phyloP scores from a whole-genome alignment of 2,888 invertebrate genomes.

The Cryptus viduatorius region DNA sequence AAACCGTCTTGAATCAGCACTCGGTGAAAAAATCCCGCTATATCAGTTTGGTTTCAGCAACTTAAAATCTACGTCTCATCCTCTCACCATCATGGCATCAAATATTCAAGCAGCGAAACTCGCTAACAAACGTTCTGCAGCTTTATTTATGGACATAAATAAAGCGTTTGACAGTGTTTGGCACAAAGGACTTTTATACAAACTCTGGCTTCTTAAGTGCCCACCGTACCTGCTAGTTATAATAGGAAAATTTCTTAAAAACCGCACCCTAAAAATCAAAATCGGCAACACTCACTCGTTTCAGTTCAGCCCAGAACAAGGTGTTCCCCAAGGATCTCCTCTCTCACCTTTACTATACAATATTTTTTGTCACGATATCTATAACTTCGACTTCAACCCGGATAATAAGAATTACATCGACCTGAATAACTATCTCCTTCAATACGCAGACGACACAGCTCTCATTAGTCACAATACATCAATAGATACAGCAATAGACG shows the following conservation, averaged over 20 bases:
- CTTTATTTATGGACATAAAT: slow-evolving; percentile 33
- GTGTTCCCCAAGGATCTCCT: slow-evolving; percentile 40
- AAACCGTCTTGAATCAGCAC: neutral
- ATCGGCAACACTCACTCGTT: neutral
- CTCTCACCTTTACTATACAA: slow-evolving; percentile 30
- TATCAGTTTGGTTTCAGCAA: slow-evolving; percentile 8
- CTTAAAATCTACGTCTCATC: slow-evolving; percentile 34
- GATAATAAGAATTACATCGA: too few species aligned
- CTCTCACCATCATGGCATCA: slow-evolving; percentile 26
- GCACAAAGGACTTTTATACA: slow-evolving; percentile 68
- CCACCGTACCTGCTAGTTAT: neutral
- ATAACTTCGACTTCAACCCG: slow-evolving; percentile 13
- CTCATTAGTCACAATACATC: neutral
- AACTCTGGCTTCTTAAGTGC: slow-evolving; percentile 47
- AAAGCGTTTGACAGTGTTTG: slow-evolving; percentile 72
- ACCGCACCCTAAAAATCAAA: too few species aligned
- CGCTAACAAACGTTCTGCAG: slow-evolving; percentile 47
- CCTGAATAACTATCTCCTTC: neutral
- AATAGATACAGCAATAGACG: neutral
- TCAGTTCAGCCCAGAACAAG: slow-evolving; percentile 37
- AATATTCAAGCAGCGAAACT: slow-evolving; percentile 42
- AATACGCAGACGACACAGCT: slow-evolving; percentile 1
- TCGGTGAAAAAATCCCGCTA: neutral
- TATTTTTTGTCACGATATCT: slow-evolving; percentile 34
- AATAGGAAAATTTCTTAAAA: too few species aligned